Conservation (phyloP, 2,113 vertebrate species). For the Puffinus mauretanicus region DNA sequence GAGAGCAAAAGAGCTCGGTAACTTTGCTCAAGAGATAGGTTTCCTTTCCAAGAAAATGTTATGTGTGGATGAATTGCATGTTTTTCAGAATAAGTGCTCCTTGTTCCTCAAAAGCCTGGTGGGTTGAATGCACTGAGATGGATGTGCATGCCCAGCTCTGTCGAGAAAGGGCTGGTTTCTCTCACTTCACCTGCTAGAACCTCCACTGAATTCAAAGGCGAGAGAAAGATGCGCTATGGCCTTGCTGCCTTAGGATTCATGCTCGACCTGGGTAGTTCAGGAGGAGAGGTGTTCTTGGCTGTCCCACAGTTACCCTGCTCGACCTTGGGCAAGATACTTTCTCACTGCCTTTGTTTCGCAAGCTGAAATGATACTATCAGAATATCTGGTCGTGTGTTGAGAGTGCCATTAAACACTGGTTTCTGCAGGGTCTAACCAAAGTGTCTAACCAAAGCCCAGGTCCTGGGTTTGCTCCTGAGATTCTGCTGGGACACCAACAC, state of each 20-base stretch:
- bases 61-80: not conserved
- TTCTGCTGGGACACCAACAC: not conserved
- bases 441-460: not conserved
- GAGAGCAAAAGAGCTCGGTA: not conserved
- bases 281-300: not conserved
- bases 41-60: no score
- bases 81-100: not conserved
- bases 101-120: not conserved
- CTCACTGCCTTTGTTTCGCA: not conserved
- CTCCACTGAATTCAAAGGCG: not conserved
- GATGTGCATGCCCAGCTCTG: not conserved
- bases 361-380: not conserved
- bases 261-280: not conserved
- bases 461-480: fast-evolving
- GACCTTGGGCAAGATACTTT: not conserved
- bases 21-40: not conserved
- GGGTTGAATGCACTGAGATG: not conserved
- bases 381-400: not conserved
- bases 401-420: not conserved
- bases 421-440: not conserved
- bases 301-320: not conserved
- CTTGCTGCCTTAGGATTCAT: not conserved
- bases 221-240: not conserved
- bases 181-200: not conserved
- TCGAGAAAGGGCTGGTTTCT: not conserved